Evolutionary conservation across 92 coral and sea anemone species (phyloP).

Genomic region (Zoanthus gigantus): DNA sequence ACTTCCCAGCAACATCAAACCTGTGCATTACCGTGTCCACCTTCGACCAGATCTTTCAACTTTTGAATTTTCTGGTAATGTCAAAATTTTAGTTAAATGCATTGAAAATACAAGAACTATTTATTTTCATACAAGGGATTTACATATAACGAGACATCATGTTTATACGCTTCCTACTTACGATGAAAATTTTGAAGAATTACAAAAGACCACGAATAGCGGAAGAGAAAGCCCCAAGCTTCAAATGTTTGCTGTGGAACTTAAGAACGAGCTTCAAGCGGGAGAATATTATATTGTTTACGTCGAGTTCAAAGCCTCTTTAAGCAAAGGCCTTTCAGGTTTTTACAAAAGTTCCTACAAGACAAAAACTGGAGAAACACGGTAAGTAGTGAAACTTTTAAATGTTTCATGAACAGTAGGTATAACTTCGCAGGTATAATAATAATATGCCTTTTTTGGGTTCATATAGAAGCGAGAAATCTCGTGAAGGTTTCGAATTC

Average conservation of each 20-base stretch:
- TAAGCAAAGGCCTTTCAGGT: slow-evolving; percentile 79
- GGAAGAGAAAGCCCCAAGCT: slow-evolving; percentile 52
- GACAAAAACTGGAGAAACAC: slow-evolving; percentile 66
- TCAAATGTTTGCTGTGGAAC: slow-evolving; percentile 68
- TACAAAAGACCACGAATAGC: slow-evolving; percentile 14
- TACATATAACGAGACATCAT: slow-evolving; percentile 24
- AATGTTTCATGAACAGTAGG: no score
- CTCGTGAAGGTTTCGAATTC: not conserved
- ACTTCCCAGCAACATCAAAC: slow-evolving; percentile 74
- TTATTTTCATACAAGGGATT: slow-evolving; percentile 73
- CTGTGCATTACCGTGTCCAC: slow-evolving; percentile 71
- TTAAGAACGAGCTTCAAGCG: slow-evolving; percentile 53
- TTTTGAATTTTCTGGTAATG: slow-evolving; percentile 80
- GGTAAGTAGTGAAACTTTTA: slow-evolving; percentile 56
- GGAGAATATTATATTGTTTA: slow-evolving; percentile 60
- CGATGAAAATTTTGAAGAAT: not conserved
- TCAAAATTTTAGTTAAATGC: slow-evolving; percentile 65
- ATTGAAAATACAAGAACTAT: slow-evolving; percentile 64
- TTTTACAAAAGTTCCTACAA: slow-evolving; percentile 90
- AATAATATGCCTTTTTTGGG: no score
- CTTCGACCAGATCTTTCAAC: slow-evolving; percentile 82
- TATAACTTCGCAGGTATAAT: no score
- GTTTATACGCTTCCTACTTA: slow-evolving; percentile 23
- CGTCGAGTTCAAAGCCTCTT: slow-evolving; percentile 63
- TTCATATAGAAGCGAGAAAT: no score